phyloP scores from a whole-genome alignment of 2,113 vertebrate genomes.

The Phylloscopus whistleri region DNA sequence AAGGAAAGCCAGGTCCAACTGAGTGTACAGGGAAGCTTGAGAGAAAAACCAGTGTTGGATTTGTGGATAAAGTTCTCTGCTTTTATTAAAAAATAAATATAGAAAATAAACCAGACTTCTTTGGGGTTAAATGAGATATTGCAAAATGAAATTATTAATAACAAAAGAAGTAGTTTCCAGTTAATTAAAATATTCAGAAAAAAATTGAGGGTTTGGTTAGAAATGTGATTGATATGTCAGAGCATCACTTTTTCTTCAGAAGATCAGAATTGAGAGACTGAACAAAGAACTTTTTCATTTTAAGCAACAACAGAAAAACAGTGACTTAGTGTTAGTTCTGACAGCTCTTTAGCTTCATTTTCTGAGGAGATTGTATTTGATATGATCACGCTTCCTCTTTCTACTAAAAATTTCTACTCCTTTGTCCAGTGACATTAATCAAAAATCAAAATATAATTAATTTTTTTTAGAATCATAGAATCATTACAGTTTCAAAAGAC shows the following conservation, averaged over 20 bases:
- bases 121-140: background rate
- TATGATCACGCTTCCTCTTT: background rate
- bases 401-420: background rate
- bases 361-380: background rate
- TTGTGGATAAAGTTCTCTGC: background rate
- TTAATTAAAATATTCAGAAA: background rate
- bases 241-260: background rate
- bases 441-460: background rate
- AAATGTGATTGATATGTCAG: background rate
- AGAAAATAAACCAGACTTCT: background rate
- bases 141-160: background rate
- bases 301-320: background rate
- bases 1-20: background rate
- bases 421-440: background rate
- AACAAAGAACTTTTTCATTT: background rate
- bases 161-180: background rate
- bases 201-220: background rate
- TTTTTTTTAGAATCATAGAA: background rate
- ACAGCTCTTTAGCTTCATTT: background rate
- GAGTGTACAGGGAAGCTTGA: background rate
- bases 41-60: background rate
- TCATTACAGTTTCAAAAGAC: background rate
- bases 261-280: background rate
- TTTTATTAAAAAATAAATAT: background rate
- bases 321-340: background rate